These are phyloP conservation scores for Girardinus metallicus DNA, from an alignment of 2,797 vertebrate species.

Conservation along the genomic window DNA sequence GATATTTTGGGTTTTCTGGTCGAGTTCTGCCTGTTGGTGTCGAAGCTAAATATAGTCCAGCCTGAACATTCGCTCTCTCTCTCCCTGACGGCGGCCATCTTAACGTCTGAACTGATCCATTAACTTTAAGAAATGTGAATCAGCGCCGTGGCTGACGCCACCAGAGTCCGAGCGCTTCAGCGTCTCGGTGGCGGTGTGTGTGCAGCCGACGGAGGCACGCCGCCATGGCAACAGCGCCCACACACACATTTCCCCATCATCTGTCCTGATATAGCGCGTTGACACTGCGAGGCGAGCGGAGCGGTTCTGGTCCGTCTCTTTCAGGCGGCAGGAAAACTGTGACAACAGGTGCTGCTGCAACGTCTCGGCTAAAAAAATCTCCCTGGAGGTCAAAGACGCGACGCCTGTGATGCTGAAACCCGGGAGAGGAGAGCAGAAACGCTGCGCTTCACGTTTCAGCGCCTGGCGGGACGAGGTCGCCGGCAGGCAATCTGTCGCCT, in stretches of 20 bases:
- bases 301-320: not conserved
- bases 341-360: not conserved
- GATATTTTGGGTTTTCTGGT: not conserved
- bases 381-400: not conserved
- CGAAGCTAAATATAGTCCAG: not conserved
- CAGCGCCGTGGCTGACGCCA: conserved; percentile 39
- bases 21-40: not conserved
- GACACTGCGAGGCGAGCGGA: not conserved
- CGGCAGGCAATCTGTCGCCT: not conserved
- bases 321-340: not conserved
- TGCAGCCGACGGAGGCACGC: conserved; percentile 53
- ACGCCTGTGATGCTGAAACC: not conserved
- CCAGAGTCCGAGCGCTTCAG: not conserved
- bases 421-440: not conserved
- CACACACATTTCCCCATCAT: conserved; percentile 29
- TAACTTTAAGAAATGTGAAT: conserved; percentile 22
- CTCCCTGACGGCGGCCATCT: not conserved
- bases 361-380: not conserved
- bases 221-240: conserved; percentile 62
- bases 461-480: not conserved
- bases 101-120: not conserved
- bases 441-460: not conserved
- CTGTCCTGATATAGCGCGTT: conserved; percentile 10
- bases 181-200: conserved; percentile 13
- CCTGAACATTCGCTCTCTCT: not conserved